Evolutionary conservation across 2,797 vertebrate species (phyloP).

Genomic region (Esox masquinongy): DNA sequence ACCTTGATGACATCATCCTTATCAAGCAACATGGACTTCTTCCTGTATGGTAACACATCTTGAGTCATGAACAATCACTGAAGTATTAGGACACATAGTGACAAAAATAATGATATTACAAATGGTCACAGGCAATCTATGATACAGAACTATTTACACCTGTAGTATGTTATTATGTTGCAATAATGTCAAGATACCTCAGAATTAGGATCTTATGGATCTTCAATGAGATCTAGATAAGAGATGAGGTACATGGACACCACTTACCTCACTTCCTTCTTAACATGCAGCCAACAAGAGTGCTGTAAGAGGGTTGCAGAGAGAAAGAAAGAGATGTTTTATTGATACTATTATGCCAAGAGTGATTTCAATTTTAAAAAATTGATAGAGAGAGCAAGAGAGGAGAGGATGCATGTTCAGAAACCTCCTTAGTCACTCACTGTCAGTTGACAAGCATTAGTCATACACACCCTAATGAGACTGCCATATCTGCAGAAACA

Average conservation of each 20-base stretch:
- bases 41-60: constrained; percentile 46
- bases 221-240: neutral
- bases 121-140: neutral
- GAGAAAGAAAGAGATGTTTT: neutral
- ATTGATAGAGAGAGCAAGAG: neutral
- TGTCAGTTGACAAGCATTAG: neutral
- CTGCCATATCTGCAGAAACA: neutral
- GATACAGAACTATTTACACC: neutral
- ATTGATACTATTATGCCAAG: neutral
- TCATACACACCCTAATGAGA: neutral
- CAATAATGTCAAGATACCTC: neutral
- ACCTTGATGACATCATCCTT: constrained; percentile 87
- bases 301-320: constrained; percentile 56
- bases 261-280: constrained; percentile 70
- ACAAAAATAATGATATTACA: neutral
- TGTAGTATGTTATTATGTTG: neutral
- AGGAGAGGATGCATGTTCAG: neutral
- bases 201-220: neutral
- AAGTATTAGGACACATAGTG: neutral
- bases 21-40: constrained; percentile 73
- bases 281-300: constrained; percentile 76
- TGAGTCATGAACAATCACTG: neutral
- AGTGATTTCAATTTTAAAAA: too few species aligned
- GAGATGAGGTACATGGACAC: neutral
- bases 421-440: neutral